Percentiles rank a stretch among this genome's conserved stretches.
Evolutionary conservation across 2,888 invertebrate species (phyloP).

Genomic region (Tetrapedia diversipes): DNA sequence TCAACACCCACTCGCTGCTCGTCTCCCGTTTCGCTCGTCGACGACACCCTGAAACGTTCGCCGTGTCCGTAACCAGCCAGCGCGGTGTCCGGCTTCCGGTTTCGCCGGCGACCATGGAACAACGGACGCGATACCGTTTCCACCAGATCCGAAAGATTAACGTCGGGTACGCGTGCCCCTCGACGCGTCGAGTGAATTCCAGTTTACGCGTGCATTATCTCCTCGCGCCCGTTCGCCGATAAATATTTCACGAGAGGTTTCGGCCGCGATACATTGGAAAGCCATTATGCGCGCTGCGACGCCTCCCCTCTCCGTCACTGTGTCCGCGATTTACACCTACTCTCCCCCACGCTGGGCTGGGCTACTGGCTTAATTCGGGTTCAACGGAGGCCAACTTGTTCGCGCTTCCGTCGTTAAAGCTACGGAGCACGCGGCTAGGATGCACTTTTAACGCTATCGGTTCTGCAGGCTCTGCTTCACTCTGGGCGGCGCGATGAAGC

Average conservation of each 20-base stretch:
- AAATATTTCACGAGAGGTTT: conserved; percentile 69
- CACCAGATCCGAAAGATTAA: conserved; percentile 56
- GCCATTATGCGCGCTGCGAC: conserved; percentile 67
- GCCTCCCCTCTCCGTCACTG: conserved; percentile 10
- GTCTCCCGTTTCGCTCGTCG: not conserved
- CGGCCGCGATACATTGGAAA: conserved; percentile 75
- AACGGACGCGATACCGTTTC: conserved; percentile 16
- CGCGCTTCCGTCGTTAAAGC: conserved; percentile 31
- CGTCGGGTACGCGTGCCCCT: conserved; percentile 1
- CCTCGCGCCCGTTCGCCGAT: conserved; percentile 58
- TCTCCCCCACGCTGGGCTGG: no score
- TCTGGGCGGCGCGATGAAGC: no score
- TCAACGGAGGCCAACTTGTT: no score
- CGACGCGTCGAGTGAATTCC: conserved; percentile 65
- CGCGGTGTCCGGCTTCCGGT: conserved; percentile 1
- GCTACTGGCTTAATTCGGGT: no score
- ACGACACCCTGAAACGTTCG: not conserved
- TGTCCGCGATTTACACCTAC: conserved; percentile 50
- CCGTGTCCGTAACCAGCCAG: no score
- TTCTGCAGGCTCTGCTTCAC: not conserved
- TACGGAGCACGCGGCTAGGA: not conserved
- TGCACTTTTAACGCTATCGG: conserved; percentile 11
- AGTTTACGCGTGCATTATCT: conserved; percentile 72
- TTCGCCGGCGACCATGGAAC: not conserved
- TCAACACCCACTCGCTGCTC: not conserved